These are phyloP conservation scores for Phoxinus dragarum DNA, from an alignment of 2,797 vertebrate genomes.

Conservation along the genomic window DNA sequence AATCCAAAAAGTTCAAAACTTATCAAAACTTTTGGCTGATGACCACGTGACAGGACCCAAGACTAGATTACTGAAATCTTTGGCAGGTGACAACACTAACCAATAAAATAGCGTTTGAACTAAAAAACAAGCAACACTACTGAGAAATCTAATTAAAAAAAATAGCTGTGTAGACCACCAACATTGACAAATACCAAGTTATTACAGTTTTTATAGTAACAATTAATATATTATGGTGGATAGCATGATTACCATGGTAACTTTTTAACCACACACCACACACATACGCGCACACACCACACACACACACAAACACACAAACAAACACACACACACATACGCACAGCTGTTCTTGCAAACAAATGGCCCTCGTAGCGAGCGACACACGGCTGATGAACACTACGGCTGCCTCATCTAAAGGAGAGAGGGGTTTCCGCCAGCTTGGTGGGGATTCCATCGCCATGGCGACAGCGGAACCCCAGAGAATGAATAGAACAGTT, in stretches of 20 bases:
- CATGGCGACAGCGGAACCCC: constrained; percentile 73
- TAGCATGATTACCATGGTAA: neutral
- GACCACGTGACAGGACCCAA: neutral
- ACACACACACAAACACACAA: neutral
- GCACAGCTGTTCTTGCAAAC: constrained; percentile 18
- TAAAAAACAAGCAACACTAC: neutral
- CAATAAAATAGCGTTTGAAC: neutral
- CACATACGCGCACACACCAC: constrained; percentile 4
- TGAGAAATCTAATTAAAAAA: neutral
- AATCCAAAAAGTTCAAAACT: neutral
- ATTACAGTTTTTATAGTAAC: neutral
- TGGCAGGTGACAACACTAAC: neutral
- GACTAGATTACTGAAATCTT: neutral
- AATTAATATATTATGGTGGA: neutral
- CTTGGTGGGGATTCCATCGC: constrained; percentile 72
- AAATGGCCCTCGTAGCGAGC: neutral
- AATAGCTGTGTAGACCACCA: neutral
- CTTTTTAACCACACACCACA: neutral
- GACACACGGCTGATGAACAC: neutral
- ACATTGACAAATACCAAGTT: neutral
- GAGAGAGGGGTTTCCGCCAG: constrained; percentile 58
- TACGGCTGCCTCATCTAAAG: constrained; percentile 59
- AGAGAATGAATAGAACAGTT: constrained; percentile 68
- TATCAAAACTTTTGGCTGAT: neutral
- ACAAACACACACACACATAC: neutral